Evolutionary conservation across 2,113 vertebrate genomes (phyloP).

Genomic region (Antigone vipio): DNA sequence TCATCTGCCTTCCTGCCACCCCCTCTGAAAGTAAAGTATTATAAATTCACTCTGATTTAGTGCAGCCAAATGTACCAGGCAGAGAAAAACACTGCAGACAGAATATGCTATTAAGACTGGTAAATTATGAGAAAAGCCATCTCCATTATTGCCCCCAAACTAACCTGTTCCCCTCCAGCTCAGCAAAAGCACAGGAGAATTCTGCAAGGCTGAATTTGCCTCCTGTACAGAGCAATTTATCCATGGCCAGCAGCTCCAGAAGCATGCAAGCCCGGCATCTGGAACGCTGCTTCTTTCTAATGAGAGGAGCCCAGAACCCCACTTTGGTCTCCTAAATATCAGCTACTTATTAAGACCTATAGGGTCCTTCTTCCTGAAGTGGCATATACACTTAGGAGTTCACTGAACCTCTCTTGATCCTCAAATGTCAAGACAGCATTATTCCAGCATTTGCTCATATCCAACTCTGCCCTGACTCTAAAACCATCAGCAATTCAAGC

Average conservation of each 20-base stretch:
- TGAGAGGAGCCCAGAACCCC: neutral
- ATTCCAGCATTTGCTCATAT: neutral
- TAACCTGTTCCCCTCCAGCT: neutral
- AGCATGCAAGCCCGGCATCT: neutral
- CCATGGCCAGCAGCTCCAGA: neutral
- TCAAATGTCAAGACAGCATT: neutral
- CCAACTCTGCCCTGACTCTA: neutral
- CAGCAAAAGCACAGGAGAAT: neutral
- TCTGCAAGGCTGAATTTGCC: neutral
- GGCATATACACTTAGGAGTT: neutral
- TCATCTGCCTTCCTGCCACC: conserved; percentile 47
- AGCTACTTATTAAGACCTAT: neutral
- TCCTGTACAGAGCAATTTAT: neutral
- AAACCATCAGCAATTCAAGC: neutral
- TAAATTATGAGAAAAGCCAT: neutral
- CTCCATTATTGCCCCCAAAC: neutral
- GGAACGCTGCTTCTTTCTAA: neutral
- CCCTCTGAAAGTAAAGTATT: conserved; percentile 46
- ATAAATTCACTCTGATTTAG: conserved; percentile 45
- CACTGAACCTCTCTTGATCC: neutral
- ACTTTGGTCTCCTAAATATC: neutral
- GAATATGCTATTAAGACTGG: neutral
- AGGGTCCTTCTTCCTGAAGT: neutral
- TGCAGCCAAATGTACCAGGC: conserved; percentile 19
- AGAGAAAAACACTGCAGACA: conserved; percentile 23